A percentile compares a stretch with the other conserved stretches of the same genome.
Evolutionary conservation across 2,888 invertebrate genomes (phyloP).

Genomic region (Trachelus stipa): DNA sequence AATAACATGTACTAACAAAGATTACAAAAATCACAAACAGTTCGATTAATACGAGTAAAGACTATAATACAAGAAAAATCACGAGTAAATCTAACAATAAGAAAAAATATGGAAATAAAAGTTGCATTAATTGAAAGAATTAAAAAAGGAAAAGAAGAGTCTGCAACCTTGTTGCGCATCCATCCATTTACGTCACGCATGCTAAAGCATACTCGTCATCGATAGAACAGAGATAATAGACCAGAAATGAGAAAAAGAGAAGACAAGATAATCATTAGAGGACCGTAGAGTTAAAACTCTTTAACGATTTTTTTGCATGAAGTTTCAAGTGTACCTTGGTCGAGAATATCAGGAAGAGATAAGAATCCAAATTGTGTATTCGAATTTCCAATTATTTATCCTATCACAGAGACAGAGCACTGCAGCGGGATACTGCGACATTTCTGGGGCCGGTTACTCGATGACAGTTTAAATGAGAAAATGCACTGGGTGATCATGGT

Average conservation of each 20-base stretch:
- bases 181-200: background rate
- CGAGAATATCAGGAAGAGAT: background rate
- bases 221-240: background rate
- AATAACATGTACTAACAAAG: background rate
- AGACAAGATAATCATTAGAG: background rate
- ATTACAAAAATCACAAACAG: background rate
- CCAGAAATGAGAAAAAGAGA: background rate
- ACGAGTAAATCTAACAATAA: background rate
- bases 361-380: background rate
- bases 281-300: background rate
- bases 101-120: background rate
- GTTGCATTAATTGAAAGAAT: too few species aligned
- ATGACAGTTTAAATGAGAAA: background rate
- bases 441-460: background rate
- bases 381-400: background rate
- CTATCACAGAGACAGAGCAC: background rate
- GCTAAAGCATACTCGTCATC: background rate
- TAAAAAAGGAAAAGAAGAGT: background rate
- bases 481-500: background rate
- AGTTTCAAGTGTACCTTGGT: background rate
- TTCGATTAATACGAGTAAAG: background rate
- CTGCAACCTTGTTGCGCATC: background rate
- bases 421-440: background rate
- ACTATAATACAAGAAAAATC: background rate
- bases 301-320: background rate